Evolutionary conservation across 2,888 invertebrate species (phyloP), one percentile per base, ranked within the genome.

Genomic region (Diloba caeruleocephala): DNA sequence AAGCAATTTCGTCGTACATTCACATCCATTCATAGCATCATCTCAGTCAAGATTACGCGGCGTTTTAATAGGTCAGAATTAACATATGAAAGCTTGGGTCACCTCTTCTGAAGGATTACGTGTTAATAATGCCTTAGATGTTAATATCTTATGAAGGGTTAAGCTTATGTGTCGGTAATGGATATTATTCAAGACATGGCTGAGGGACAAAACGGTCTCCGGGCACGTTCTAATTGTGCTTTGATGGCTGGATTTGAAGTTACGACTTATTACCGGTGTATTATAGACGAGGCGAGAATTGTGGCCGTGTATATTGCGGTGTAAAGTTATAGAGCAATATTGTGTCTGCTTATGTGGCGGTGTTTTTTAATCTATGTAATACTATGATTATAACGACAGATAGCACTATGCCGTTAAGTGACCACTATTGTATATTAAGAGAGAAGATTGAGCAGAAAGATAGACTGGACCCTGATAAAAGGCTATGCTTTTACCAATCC

Each of bases 81-180:
- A 85, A 83, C 89, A 89, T 90, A 87, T 79, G 85, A 88, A 88
- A 83, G 82, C 77, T 72, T 71, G 84, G 88, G 89, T 87, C 85
- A 85, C 79, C 78, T 78, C 76, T 78, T 71, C 77, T 85, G 81
- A 88, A 80, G 84, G 86, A 88, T 89, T 85, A 87, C 75, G 86
- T 86, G 89, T 83, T 89, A 89, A 90, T 89, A 85, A 84, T 83
- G 71, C 82, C 88, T 86, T 74, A 85, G 84, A 88, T 82, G 85
- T 85, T 88, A 87, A 87, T 87, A 85, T 82, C 81, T 84, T 81
- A 82, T 79, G 83, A 84, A 81, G 87, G 88, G 88, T 87, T 84
- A 82, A 84, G 83, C 82, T 81, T 82, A 80, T 82, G 80, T 83
- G 80, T 74, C 74, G 74, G 80, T 85, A 85, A 88, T 86, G 82